These are phyloP conservation scores for Bruchidius siliquastri DNA, from an alignment of 2,888 invertebrate genomes.

Conservation along the genomic window DNA sequence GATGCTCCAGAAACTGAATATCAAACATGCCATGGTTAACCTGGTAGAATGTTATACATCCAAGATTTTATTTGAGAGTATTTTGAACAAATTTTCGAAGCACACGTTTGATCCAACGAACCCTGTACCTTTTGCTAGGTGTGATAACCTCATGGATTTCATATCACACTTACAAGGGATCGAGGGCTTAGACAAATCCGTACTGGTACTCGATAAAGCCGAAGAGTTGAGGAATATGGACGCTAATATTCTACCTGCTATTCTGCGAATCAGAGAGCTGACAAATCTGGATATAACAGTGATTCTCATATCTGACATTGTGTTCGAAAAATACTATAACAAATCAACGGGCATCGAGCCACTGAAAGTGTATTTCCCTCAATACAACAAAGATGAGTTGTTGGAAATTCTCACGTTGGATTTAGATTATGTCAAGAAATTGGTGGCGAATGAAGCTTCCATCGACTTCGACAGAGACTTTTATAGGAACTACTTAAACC, in stretches of 20 bases:
- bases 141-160: conserved; percentile 68
- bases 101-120: conserved; percentile 43
- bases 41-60: conserved; percentile 77
- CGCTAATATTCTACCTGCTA: conserved; percentile 64
- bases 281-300: conserved; percentile 67
- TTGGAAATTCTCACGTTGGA: conserved; percentile 49
- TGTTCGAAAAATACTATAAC: conserved; percentile 74
- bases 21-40: conserved; percentile 64
- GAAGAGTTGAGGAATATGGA: conserved; percentile 75
- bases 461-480: conserved; percentile 49
- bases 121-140: conserved; percentile 50
- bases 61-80: conserved; percentile 71
- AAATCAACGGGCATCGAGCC: conserved; percentile 69
- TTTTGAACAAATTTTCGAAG: conserved; percentile 56
- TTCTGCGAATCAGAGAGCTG: conserved; percentile 71
- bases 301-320: conserved; percentile 70
- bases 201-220: conserved; percentile 75
- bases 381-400: conserved; percentile 72
- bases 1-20: conserved; percentile 55
- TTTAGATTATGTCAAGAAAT: conserved; percentile 35
- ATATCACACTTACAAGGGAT: conserved; percentile 41
- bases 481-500: conserved; percentile 74
- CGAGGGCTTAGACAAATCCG: conserved; percentile 50
- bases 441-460: conserved; percentile 29
- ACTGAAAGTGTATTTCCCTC: conserved; percentile 69